phyloP scores from a whole-genome alignment of 2,888 invertebrate genomes.

The Eurois occulta region DNA sequence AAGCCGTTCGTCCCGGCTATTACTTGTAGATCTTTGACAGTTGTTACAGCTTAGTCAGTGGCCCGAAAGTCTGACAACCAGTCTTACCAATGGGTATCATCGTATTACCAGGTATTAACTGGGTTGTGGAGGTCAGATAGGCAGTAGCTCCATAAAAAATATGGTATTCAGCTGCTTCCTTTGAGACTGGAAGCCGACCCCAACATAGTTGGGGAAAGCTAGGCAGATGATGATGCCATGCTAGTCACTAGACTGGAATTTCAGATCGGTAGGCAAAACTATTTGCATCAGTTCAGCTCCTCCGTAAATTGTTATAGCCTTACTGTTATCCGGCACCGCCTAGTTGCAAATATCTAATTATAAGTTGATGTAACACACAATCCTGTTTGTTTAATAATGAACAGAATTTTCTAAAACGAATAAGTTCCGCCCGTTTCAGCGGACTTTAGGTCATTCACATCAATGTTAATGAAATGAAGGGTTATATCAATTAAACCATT shows the following conservation, averaged over 20 bases:
- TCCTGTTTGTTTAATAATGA: constrained; percentile 31
- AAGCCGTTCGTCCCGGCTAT: too few relatives aligned
- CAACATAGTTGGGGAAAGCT: too few relatives aligned
- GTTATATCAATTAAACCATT: neutral
- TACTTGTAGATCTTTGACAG: too few relatives aligned
- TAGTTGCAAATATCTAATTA: constrained; percentile 43
- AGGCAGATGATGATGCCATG: neutral
- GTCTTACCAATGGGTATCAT: too few relatives aligned
- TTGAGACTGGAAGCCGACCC: too few relatives aligned
- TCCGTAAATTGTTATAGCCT: constrained; percentile 43
- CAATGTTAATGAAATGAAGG: constrained; percentile 31
- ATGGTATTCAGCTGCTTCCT: too few relatives aligned
- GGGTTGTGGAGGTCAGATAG: too few relatives aligned
- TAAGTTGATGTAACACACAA: constrained; percentile 42
- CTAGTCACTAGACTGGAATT: neutral
- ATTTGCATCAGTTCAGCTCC: constrained; percentile 15
- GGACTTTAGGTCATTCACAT: constrained; percentile 41
- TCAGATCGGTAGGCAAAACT: neutral
- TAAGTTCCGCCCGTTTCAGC: constrained; percentile 41
- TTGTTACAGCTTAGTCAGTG: too few relatives aligned
- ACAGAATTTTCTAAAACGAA: constrained; percentile 57
- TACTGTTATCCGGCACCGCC: constrained; percentile 55
- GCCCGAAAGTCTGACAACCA: too few relatives aligned
- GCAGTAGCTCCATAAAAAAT: too few relatives aligned
- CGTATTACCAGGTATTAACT: too few relatives aligned